A percentile compares a stretch with the other conserved stretches of the same genome.
Evolutionary conservation across 2,797 vertebrate species (phyloP).

Genomic region (Crocodylus rhombifer): DNA sequence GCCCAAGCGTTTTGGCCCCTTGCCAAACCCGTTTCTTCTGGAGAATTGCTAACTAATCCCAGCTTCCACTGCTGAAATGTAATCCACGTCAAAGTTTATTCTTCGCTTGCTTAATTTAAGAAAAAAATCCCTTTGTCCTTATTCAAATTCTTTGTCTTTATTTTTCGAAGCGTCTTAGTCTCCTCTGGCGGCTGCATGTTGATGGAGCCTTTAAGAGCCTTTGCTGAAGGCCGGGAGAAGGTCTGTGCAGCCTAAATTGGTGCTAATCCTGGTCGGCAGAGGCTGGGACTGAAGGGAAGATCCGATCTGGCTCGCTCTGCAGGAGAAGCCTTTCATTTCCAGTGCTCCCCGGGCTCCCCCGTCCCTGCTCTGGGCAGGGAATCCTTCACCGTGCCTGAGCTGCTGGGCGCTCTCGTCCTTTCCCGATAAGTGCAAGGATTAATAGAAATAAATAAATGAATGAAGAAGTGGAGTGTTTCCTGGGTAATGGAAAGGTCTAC

Average conservation of each 20-base stretch:
- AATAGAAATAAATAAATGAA: background rate
- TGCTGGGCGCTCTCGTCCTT: background rate
- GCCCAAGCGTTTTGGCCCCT: background rate
- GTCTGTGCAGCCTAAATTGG: rapidly evolving
- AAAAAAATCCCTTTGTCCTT: rapidly evolving
- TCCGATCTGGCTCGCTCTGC: rapidly evolving
- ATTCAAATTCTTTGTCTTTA: rapidly evolving
- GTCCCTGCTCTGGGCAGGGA: background rate
- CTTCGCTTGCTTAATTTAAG: background rate
- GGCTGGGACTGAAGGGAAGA: background rate
- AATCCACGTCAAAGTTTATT: background rate
- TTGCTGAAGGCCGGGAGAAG: background rate
- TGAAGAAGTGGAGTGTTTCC: background rate
- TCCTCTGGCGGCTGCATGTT: rapidly evolving
- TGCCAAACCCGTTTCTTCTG: background rate
- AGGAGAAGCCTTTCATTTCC: background rate
- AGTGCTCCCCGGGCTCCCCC: rapidly evolving
- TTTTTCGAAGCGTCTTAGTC: background rate
- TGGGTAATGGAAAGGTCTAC: background rate
- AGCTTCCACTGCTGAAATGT: background rate
- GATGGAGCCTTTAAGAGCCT: rapidly evolving
- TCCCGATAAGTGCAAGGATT: rapidly evolving
- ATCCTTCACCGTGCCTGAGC: background rate
- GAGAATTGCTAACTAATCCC: background rate
- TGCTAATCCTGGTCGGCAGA: background rate